Conservation (phyloP, 2,888 invertebrate species). For the Tridacna crocea region DNA sequence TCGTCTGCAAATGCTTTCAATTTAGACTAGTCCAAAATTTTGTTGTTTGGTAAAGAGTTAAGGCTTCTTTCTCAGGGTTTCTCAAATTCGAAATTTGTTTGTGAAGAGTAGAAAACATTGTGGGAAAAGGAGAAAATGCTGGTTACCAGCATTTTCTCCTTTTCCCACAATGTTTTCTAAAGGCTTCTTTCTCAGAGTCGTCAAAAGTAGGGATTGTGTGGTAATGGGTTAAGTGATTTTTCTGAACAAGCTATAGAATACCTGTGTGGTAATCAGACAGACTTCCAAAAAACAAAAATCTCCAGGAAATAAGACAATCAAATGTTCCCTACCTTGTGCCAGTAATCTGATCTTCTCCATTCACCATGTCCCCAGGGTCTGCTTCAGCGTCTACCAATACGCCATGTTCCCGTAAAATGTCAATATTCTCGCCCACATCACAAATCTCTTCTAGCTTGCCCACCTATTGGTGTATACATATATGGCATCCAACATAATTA, state of each 20-base stretch:
- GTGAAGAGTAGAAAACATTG: too few species aligned
- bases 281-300: too few species aligned
- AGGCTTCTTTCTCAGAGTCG: neutral
- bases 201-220: neutral
- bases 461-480: constrained; percentile 58
- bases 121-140: too few species aligned
- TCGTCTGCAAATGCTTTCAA: too few species aligned
- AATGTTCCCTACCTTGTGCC: neutral
- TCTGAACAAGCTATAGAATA: too few species aligned
- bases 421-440: constrained; percentile 79
- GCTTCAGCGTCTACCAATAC: constrained; percentile 84
- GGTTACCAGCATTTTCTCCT: too few species aligned
- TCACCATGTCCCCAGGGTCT: constrained; percentile 67
- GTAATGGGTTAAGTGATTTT: neutral
- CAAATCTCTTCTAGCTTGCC: constrained; percentile 82
- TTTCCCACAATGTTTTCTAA: too few species aligned
- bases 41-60: too few species aligned
- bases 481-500: neutral
- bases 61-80: too few species aligned
- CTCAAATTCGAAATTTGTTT: too few species aligned
- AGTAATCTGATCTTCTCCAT: constrained; percentile 10
- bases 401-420: constrained; percentile 79
- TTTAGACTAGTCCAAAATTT: too few species aligned
- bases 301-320: neutral
- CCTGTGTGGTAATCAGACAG: too few species aligned